Evolutionary conservation across 1,140 invertebrate species (phyloP), one percentile per base, ranked within the genome.

Genomic region (Drosophila nebulosa): DNA sequence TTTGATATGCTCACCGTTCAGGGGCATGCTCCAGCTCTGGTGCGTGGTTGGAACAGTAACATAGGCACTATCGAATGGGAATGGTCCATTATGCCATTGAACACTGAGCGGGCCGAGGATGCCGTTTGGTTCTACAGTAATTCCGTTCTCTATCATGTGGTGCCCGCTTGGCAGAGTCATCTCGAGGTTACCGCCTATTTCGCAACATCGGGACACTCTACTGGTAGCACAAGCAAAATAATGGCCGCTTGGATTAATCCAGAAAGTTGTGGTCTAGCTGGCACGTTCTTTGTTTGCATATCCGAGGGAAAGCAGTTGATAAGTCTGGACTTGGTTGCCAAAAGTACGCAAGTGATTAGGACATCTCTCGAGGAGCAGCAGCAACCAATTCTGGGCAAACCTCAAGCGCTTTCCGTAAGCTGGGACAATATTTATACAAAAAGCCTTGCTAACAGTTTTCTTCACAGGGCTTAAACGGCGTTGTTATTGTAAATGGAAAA

Each of bases 21-120:
- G 61, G 96, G 96, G 12, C 93, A 93, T 68, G 95, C 95, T 67
- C 94, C 94, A 3, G 95, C 94, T 58, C 90, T 96, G 61, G 94
- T 97, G 9, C 92, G 97, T 62, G 95, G 95, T 24, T 97, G 96
- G 96, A 95, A 96, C 85, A 90, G 94, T 12, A 93, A 93, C 12
- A 95, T 94, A 78, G 96, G 96, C 72, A 91, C 94, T 24, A 79
- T 91, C 1, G 79, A 90, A 10, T 94, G 92, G 92, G 94, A 95
- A 77, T 95, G 94, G 94, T 93, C 93, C 2, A 61, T 94, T 3
- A 92, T 92, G 63, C 90, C 94, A 2, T 85, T 93, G 39, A 92
- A 93, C 64, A 91, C 92, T 4, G 86, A 92, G 0, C 91, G 92
- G 3, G 92, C 92, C 2, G 90, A 92, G 9, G 90, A 92, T 64